phyloP scores from a whole-genome alignment of 2,888 invertebrate genomes.

The Thalpophila matura region DNA sequence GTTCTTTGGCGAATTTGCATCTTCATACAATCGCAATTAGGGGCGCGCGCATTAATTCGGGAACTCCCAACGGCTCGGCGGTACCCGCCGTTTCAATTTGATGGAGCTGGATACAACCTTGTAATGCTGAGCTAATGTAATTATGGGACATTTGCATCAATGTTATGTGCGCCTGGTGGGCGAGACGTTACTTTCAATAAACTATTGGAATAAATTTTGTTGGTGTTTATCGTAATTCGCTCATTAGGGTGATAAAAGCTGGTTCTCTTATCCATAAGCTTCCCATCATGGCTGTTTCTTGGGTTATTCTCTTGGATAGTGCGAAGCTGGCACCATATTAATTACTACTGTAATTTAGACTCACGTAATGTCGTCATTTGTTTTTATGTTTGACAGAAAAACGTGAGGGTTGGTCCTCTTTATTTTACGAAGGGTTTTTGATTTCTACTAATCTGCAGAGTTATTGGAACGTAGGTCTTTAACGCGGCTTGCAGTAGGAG shows the following conservation, averaged over 20 bases:
- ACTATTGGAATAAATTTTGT: constrained; percentile 73
- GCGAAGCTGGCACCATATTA: constrained; percentile 52
- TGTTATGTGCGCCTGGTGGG: constrained; percentile 80
- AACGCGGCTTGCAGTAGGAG: too few species aligned
- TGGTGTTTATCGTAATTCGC: constrained; percentile 58
- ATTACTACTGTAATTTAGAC: constrained; percentile 36
- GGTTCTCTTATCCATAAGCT: constrained; percentile 46
- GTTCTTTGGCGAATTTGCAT: constrained; percentile 86
- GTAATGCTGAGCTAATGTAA: constrained; percentile 76
- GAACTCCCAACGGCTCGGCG: constrained; percentile 61
- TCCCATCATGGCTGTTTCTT: constrained; percentile 38
- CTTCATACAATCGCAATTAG: constrained; percentile 89
- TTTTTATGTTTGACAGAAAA: constrained; percentile 33
- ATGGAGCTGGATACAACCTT: constrained; percentile 77
- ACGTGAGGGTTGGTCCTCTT: constrained; percentile 1
- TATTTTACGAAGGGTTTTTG: neutral
- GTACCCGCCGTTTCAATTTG: constrained; percentile 74
- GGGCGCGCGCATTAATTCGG: constrained; percentile 70
- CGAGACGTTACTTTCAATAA: constrained; percentile 81
- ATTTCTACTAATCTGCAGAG: too few species aligned
- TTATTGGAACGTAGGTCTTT: too few species aligned
- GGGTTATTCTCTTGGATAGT: constrained; percentile 38
- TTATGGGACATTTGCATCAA: constrained; percentile 83
- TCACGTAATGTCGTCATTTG: constrained; percentile 36
- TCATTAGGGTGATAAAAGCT: constrained; percentile 58